phyloP scores from a whole-genome alignment of 2,797 vertebrate species.

The Gila robusta region DNA sequence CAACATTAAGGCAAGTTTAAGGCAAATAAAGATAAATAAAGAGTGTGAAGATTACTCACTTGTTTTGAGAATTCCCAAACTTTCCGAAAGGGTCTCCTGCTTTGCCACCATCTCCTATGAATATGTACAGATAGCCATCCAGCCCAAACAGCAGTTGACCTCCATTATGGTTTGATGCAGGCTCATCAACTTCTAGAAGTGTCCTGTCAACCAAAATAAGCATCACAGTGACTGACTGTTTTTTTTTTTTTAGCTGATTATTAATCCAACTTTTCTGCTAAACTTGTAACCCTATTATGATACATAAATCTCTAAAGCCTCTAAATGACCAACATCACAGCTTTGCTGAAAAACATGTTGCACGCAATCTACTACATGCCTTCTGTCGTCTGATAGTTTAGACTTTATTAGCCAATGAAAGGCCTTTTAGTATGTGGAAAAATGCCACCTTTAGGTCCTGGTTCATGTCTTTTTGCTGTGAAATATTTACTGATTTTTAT shows the following conservation, averaged over 20 bases:
- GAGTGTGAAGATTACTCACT: constrained; percentile 70
- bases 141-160: constrained; percentile 85
- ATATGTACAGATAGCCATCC: constrained; percentile 85
- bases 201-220: constrained; percentile 68
- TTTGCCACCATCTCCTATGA: constrained; percentile 84
- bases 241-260: too few species aligned
- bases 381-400: not conserved
- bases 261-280: too few species aligned
- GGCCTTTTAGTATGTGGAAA: not conserved
- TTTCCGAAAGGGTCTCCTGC: constrained; percentile 86
- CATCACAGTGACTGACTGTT: not conserved
- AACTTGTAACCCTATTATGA: not conserved
- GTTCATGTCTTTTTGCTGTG: not conserved
- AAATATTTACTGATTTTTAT: not conserved
- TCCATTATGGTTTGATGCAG: constrained; percentile 87
- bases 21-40: not conserved
- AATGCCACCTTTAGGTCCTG: too few species aligned
- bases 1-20: not conserved
- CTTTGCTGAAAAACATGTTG: not conserved
- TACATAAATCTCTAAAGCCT: not conserved
- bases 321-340: too few species aligned
- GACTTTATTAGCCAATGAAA: not conserved
- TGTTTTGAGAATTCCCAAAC: constrained; percentile 88
- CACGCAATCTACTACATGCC: not conserved
- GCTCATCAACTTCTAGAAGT: constrained; percentile 83